Conservation (phyloP, 2,888 invertebrate genomes). For the Lasioglossum figueresi region DNA sequence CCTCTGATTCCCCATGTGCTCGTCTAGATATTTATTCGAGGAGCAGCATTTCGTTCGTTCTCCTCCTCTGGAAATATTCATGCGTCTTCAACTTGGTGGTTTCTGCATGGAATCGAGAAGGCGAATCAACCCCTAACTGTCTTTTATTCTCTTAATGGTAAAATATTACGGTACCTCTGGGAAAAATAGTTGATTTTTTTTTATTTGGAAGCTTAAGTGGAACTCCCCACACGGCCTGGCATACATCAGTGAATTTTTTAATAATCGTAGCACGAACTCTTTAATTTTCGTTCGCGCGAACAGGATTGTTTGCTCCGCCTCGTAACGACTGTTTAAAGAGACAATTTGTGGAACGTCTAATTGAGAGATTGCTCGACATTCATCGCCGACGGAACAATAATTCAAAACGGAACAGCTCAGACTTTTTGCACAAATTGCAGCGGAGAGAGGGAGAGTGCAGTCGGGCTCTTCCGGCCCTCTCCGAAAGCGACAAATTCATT, state of each 20-base stretch:
- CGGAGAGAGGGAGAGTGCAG: background rate
- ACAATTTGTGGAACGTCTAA: background rate
- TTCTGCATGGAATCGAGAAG: background rate
- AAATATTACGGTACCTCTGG: background rate
- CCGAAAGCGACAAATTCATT: conserved; percentile 54
- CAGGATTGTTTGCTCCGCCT: too few species aligned
- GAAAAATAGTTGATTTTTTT: background rate
- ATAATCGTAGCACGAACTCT: background rate
- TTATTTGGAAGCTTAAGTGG: too few species aligned
- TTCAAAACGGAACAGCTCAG: background rate
- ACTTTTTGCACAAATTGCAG: conserved; percentile 10
- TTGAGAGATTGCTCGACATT: background rate
- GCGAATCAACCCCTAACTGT: background rate
- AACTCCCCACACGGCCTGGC: too few species aligned
- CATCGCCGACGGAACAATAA: background rate
- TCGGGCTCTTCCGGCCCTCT: conserved; percentile 24
- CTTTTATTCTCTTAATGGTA: background rate
- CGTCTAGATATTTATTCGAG: background rate
- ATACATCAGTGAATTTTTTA: too few species aligned
- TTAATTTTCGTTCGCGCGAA: background rate
- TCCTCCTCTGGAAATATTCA: background rate
- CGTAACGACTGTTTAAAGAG: background rate
- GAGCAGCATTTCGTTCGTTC: background rate
- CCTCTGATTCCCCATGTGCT: background rate
- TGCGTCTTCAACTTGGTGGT: background rate